Evolutionary conservation across 2,888 invertebrate genomes (phyloP).

Genomic region (Clunio marinus): DNA sequence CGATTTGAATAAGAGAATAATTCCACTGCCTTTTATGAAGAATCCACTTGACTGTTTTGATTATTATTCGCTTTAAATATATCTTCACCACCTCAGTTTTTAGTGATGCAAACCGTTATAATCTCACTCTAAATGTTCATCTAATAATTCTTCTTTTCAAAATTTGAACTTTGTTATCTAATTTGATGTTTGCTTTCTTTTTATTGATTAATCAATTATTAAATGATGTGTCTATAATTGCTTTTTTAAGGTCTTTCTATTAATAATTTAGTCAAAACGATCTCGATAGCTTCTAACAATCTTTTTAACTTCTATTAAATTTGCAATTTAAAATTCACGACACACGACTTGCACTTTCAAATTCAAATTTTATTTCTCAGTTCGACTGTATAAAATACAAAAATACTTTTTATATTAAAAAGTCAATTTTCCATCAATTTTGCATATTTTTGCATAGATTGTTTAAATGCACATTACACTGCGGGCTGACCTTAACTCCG

Average conservation of each 20-base stretch:
- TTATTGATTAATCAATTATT: slow-evolving; percentile 21
- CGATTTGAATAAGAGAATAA: slow-evolving; percentile 17
- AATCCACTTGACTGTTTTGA: slow-evolving; percentile 16
- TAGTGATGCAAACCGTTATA: slow-evolving; percentile 35
- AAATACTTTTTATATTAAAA: neutral
- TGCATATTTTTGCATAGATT: slow-evolving; percentile 35
- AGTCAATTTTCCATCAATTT: neutral
- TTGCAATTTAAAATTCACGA: neutral
- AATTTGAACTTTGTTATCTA: neutral
- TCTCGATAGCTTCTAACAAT: neutral
- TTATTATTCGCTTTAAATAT: neutral
- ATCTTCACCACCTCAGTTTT: neutral
- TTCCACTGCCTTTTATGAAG: slow-evolving; percentile 1
- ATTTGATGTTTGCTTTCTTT: neutral
- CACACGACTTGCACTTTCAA: slow-evolving; percentile 4
- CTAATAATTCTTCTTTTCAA: slow-evolving; percentile 11
- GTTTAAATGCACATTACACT: slow-evolving; percentile 37
- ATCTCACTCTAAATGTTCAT: slow-evolving; percentile 32
- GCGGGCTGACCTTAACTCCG: slow-evolving; percentile 30
- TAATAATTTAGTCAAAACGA: neutral
- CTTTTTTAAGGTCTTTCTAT: neutral
- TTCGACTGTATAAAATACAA: neutral
- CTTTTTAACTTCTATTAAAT: neutral
- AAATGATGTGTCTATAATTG: neutral
- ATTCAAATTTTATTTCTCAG: too few relatives aligned